Base-by-base conservation (phyloP, 2,113 vertebrate genomes). In the Serinus canaria region DNA sequence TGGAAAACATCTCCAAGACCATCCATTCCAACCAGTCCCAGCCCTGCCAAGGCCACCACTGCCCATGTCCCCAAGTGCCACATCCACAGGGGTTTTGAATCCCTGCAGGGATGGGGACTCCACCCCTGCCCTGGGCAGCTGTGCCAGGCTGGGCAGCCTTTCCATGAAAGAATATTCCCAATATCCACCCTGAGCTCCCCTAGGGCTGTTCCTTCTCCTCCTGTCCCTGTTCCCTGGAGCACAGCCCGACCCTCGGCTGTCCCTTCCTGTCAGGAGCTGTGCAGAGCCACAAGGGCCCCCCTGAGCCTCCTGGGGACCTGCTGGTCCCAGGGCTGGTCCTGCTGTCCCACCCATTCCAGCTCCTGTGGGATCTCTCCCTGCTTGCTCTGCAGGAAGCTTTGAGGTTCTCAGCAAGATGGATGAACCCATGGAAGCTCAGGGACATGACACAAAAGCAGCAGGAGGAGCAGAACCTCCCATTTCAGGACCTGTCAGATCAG, bases 111-210 rank as follows among this genome's bases (percentile, higher is more conserved):
- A 7, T 27, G 49, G 30, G 56, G 10, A n/a, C 11, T 35, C 37
- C 43, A 9, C 0, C 60, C 1, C 8, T 56, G 28, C 41, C 49
- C 35, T 25, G 60, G 44, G 52, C 31, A 50, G 22, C 24, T 30
- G 23, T 15, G 35, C 55, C 55, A 70, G 55, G 8, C 19, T 56
- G 62, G 13, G 0, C 1, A 58, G 1, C 56, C 5, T 23, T 68
- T 23, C 33, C 63, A 37, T 1, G 15, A 19, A 23, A 19, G 11
- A 27, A 46, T 44, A 8, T 25, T 7, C 8, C 72, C 44, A 16
- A 43, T 7, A 11, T 33, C 31, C 44, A 23, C 1, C 1, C 47
- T 3, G 1, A 24, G 0, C 33, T 39, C 0, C 22, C 25, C 25
- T 15, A 58, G 3, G 24, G n/a, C 31, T 0, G 5, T 43, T 80